Conservation (phyloP, 2,797 vertebrate genomes). For the Cyclura pinguis region DNA sequence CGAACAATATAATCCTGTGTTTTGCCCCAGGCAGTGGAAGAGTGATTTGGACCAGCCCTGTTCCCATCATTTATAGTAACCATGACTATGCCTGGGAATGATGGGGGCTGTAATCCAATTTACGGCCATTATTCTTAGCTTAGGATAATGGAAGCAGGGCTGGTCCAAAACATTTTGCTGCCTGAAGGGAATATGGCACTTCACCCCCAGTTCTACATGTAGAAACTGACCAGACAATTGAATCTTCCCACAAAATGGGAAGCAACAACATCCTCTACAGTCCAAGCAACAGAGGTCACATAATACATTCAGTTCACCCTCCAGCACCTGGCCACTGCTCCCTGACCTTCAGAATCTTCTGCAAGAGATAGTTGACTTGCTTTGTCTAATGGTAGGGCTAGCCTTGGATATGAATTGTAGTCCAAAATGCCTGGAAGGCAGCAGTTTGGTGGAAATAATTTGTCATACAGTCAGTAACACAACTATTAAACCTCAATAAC, state of each 20-base stretch:
- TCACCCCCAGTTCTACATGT: no score
- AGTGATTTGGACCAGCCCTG: background rate
- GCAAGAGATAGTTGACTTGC: background rate
- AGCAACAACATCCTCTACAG: no score
- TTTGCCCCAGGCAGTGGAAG: background rate
- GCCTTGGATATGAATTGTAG: background rate
- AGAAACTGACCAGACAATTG: no score
- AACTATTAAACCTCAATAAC: no score
- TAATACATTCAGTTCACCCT: no score
- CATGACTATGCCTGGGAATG: background rate
- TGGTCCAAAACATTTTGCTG: no score
- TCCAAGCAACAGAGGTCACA: no score
- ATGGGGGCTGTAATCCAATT: background rate
- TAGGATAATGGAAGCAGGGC: no score
- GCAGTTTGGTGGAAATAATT: background rate
- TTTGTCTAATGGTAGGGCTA: background rate
- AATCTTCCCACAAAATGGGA: no score
- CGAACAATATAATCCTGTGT: background rate
- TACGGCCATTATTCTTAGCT: no score
- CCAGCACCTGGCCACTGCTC: background rate
- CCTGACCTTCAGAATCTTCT: background rate
- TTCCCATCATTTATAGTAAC: background rate
- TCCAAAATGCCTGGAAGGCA: background rate
- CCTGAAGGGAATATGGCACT: no score
- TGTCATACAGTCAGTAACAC: no score